A percentile compares a stretch with the other conserved stretches of the same genome.
Evolutionary conservation across 2,797 vertebrate genomes (phyloP).

Genomic region (Chelmon rostratus): DNA sequence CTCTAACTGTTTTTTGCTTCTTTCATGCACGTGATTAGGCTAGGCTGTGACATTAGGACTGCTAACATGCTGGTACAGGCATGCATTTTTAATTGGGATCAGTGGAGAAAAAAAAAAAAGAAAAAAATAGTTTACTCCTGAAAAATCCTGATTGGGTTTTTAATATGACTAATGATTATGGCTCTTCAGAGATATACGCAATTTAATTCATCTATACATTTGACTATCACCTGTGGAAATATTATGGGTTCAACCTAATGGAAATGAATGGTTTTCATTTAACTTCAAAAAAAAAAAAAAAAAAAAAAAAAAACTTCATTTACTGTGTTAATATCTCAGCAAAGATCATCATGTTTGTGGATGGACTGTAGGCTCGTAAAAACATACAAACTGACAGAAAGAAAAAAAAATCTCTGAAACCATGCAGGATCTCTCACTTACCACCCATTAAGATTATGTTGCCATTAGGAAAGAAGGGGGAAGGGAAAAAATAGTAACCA

Average conservation of each 20-base stretch:
- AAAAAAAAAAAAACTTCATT: slow-evolving; percentile 50
- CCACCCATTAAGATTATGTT: slow-evolving; percentile 96
- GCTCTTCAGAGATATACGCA: not conserved
- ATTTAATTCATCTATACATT: not conserved
- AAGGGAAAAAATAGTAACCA: slow-evolving; percentile 91
- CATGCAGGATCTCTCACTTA: slow-evolving; percentile 98
- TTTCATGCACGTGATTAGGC: not conserved
- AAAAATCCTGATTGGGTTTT: not conserved
- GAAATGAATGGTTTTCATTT: slow-evolving; percentile 33
- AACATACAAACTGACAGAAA: slow-evolving; percentile 91
- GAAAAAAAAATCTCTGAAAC: slow-evolving; percentile 89
- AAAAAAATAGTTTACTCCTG: not conserved
- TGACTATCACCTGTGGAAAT: slow-evolving; percentile 5
- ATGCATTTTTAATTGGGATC: not conserved
- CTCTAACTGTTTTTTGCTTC: not conserved
- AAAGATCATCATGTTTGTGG: slow-evolving; percentile 85
- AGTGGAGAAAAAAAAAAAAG: not conserved
- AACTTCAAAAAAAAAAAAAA: slow-evolving; percentile 62
- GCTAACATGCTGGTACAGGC: not conserved
- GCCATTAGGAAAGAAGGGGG: slow-evolving; percentile 91
- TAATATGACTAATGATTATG: not conserved
- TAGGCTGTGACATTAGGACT: not conserved
- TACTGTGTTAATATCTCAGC: slow-evolving; percentile 62
- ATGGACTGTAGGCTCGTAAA: slow-evolving; percentile 84
- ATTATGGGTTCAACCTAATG: slow-evolving; percentile 15